phyloP scores from a whole-genome alignment of 2,797 vertebrate species.

The Silurus aristotelis region DNA sequence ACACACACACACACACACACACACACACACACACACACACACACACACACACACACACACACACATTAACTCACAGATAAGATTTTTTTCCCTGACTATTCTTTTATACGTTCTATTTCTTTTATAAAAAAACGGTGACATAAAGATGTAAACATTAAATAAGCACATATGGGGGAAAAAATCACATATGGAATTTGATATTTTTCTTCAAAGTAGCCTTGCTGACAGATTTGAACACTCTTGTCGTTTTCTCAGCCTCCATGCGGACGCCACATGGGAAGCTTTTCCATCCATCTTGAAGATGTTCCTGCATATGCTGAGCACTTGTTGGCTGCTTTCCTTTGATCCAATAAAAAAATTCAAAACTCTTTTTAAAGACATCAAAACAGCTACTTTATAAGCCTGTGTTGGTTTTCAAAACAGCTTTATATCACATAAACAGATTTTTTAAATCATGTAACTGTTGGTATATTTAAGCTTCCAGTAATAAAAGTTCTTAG shows the following conservation, averaged over 20 bases:
- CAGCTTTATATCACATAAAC: no score
- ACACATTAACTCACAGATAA: no score
- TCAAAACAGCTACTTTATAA: background rate
- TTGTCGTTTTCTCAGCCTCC: constrained; percentile 22
- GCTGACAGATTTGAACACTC: constrained; percentile 27
- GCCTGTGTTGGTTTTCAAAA: background rate
- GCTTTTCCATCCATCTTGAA: constrained; percentile 10
- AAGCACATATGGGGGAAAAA: background rate
- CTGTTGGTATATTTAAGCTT: no score
- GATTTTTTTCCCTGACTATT: background rate
- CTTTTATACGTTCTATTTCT: no score
- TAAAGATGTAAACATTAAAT: background rate
- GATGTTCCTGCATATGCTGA: constrained; percentile 12
- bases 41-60: no score
- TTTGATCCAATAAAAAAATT: background rate
- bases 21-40: no score
- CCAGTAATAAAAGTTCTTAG: no score
- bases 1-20: no score
- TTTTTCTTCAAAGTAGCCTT: constrained; percentile 12
- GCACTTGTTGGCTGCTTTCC: background rate
- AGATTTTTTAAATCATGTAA: no score
- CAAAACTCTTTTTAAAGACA: background rate
- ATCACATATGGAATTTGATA: background rate
- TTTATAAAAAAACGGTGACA: background rate
- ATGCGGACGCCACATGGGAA: constrained; percentile 17